phyloP scores from a whole-genome alignment of 2,888 invertebrate genomes.

The Cheilosia pagana region DNA sequence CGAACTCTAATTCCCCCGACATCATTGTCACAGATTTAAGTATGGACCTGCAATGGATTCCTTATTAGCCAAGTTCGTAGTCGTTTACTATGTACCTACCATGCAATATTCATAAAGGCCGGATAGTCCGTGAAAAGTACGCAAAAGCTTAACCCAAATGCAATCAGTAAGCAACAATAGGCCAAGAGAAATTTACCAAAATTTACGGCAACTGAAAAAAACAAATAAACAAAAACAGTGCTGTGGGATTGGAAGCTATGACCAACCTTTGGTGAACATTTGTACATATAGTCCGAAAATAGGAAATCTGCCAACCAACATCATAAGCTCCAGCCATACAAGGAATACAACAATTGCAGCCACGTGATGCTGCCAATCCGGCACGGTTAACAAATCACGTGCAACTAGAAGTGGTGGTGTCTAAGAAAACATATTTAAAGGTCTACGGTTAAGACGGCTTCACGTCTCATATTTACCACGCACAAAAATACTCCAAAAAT shows the following conservation, averaged over 20 bases:
- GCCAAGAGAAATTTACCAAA: conserved; percentile 92
- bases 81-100: conserved; percentile 75
- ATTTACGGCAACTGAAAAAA: conserved; percentile 88
- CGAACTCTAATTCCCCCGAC: conserved; percentile 94
- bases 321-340: conserved; percentile 93
- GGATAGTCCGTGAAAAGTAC: conserved; percentile 91
- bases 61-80: neutral
- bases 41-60: conserved; percentile 81
- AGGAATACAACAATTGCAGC: conserved; percentile 91
- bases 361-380: conserved; percentile 91
- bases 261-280: conserved; percentile 90
- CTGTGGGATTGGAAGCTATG: too few species aligned
- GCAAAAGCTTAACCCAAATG: conserved; percentile 92
- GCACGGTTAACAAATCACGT: conserved; percentile 79
- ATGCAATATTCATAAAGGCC: conserved; percentile 87
- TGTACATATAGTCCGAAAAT: conserved; percentile 94
- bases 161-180: conserved; percentile 91
- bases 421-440: conserved; percentile 72
- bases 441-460: neutral
- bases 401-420: conserved; percentile 81
- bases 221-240: neutral
- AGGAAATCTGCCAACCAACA: conserved; percentile 93
- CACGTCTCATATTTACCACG: conserved; percentile 84
- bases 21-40: conserved; percentile 94
- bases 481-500: conserved; percentile 89